Percentiles rank a stretch among this genome's conserved stretches.
Evolutionary conservation across 2,113 vertebrate species (phyloP).

Genomic region (Sorex araneus): DNA sequence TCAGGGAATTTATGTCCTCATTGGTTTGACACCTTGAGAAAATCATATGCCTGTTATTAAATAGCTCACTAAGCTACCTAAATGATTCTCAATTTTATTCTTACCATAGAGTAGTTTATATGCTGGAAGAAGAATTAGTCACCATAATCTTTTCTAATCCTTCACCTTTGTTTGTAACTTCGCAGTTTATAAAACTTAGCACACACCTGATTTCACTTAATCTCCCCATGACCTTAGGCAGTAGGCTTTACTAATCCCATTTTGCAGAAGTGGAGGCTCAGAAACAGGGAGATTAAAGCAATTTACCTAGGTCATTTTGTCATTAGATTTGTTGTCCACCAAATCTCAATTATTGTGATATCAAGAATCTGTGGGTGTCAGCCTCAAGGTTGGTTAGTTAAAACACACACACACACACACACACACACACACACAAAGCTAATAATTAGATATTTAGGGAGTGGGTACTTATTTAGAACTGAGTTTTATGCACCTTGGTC

Average conservation of each 20-base stretch:
- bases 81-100: constrained; percentile 33
- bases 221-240: not conserved
- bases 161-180: not conserved
- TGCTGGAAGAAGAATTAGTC: constrained; percentile 5
- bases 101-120: constrained; percentile 20
- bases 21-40: not conserved
- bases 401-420: too few species aligned
- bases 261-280: not conserved
- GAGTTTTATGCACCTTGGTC: not conserved
- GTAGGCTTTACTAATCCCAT: not conserved
- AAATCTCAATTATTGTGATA: not conserved
- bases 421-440: too few species aligned
- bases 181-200: not conserved
- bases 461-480: not conserved
- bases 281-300: not conserved
- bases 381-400: too few species aligned
- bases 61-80: not conserved
- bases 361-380: not conserved
- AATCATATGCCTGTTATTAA: not conserved
- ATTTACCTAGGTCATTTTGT: not conserved
- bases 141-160: constrained; percentile 15
- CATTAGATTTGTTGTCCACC: not conserved
- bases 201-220: not conserved
- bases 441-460: not conserved
- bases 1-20: not conserved